Base-by-base conservation (phyloP, 1,140 invertebrate species). In the Harpegnathos saltator region DNA sequence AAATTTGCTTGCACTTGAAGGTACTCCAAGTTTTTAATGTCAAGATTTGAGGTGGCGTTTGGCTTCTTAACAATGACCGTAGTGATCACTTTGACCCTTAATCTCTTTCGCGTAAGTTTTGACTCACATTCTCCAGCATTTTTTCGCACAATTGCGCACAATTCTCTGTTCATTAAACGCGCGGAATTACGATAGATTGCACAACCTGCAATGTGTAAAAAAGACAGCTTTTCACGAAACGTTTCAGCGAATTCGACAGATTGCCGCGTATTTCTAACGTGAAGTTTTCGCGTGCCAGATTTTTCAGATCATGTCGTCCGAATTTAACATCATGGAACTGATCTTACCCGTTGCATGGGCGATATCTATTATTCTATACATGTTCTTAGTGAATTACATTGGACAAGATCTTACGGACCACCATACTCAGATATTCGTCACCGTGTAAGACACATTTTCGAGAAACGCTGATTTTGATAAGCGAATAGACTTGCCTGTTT, bases 71-170 rank as follows among this genome's bases (percentile, higher is more conserved):
- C 14, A 77, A 2, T 4, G 24, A 1, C 15, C 3, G 44, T 2
- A 22, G 59, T 77, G 3, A 5, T 22, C 0, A 50, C 12, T 22
- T 1, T 75, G n/a, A 75, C 24, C 9, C n/a, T 63, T 12, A 52
- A 75, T 11, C 59, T 75, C 3, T 63, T 63, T 11, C 44, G 24
- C n/a, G 73, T 75, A 75, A 62, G 58, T 74, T 29, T 56, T 9
- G 0, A 0, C 15, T 11, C 56, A 12, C 29, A 3, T 48, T 22
- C 1, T 22, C 1, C 9, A 68, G 24, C 24, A 5, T 48, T n/a
- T 65, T 38, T 65, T 19, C 11, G 38, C 33, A 33, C 7, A 33
- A 33, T 33, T 33, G 1, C 33, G 7, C 33, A 33, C 33, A 7
- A 33, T 33, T 33, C 7, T 33, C 33, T 33, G n/a, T n/a, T n/a